Conservation (phyloP, 2,888 invertebrate species). For the Eupeodes latifasciatus region DNA sequence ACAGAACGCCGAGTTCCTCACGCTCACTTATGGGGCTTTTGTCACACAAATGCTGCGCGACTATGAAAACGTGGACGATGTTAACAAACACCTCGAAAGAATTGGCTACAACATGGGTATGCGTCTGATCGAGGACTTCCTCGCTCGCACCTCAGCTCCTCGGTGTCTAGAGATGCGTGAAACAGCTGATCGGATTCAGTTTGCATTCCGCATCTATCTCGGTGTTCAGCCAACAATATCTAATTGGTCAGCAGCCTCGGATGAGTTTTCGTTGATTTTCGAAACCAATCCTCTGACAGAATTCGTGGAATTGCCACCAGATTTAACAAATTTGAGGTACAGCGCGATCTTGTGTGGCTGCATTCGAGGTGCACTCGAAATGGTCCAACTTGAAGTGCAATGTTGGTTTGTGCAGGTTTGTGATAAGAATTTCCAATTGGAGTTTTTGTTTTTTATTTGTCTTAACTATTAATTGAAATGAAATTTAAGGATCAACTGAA, state of each 20-base stretch:
- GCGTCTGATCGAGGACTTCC: constrained; percentile 97
- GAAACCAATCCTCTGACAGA: constrained; percentile 98
- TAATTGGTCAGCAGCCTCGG: constrained; percentile 96
- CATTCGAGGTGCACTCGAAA: constrained; percentile 97
- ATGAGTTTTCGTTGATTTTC: constrained; percentile 98
- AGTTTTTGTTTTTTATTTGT: neutral
- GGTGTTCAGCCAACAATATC: constrained; percentile 96
- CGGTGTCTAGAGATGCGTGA: constrained; percentile 98
- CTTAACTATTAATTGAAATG: neutral
- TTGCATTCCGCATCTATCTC: constrained; percentile 91
- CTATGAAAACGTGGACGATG: constrained; percentile 98
- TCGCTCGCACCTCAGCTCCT: constrained; percentile 94
- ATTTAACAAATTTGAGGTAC: constrained; percentile 93
- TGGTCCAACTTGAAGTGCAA: constrained; percentile 98
- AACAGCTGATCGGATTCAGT: constrained; percentile 97
- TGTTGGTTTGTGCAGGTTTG: constrained; percentile 94
- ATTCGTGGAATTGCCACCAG: constrained; percentile 97
- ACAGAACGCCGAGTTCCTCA: constrained; percentile 97
- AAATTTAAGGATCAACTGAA: constrained; percentile 93
- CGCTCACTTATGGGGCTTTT: constrained; percentile 98
- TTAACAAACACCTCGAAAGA: constrained; percentile 97
- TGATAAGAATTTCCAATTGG: neutral
- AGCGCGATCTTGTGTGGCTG: constrained; percentile 96
- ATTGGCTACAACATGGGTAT: constrained; percentile 99
- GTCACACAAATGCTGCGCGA: constrained; percentile 99